Evolutionary conservation across 2,797 vertebrate genomes (phyloP).

Genomic region (Perdix hodgsoniae): DNA sequence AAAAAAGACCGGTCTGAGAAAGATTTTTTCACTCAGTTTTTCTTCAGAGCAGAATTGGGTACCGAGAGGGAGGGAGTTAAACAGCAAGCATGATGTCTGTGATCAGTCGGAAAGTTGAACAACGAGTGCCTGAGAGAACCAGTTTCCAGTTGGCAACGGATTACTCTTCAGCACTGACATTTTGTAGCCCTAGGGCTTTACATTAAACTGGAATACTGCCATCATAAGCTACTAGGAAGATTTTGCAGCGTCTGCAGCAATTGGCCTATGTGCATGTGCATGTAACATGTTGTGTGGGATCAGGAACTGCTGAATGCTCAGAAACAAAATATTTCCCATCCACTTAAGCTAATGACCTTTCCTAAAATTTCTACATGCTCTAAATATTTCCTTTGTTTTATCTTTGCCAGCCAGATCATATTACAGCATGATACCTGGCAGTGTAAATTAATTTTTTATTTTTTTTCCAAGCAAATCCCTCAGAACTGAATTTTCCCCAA

Average conservation of each 20-base stretch:
- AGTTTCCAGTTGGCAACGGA: neutral
- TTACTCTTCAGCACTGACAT: neutral
- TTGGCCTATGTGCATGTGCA: neutral
- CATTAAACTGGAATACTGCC: neutral
- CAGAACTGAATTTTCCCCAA: slow-evolving; percentile 21
- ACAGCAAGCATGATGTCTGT: neutral
- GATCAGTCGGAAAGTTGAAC: neutral
- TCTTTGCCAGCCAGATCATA: slow-evolving; percentile 57
- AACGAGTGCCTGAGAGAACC: neutral
- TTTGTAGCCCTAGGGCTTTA: neutral
- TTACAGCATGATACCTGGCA: slow-evolving; percentile 47
- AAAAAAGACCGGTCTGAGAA: neutral
- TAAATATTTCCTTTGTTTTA: slow-evolving; percentile 62
- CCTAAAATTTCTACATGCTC: slow-evolving; percentile 45
- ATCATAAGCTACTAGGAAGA: neutral
- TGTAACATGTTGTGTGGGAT: neutral
- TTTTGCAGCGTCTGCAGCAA: neutral
- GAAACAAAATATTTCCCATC: neutral
- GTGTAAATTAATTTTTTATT: slow-evolving; percentile 64
- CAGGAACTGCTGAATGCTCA: slow-evolving; percentile 28
- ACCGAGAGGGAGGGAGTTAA: neutral
- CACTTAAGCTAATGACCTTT: slow-evolving; percentile 44
- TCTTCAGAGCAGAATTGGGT: neutral
- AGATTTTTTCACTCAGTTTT: neutral
- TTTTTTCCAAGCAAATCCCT: neutral